Evolutionary conservation across 2,797 vertebrate species (phyloP).

Genomic region (Acridotheres tristis): DNA sequence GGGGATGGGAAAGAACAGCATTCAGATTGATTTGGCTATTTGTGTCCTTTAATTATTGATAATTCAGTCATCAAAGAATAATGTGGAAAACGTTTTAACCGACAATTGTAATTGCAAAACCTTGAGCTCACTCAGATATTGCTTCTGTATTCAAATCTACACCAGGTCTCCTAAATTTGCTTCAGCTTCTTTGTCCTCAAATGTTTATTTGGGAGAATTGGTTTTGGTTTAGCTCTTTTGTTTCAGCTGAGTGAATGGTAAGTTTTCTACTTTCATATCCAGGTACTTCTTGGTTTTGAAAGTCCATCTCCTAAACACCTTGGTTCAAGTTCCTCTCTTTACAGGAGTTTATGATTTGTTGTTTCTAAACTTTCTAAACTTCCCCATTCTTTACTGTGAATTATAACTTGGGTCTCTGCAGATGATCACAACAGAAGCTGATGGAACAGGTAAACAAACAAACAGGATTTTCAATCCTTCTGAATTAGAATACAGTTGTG

Average conservation of each 20-base stretch:
- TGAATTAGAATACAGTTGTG: not conserved
- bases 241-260: not conserved
- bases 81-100: not conserved
- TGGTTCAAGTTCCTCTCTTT: not conserved
- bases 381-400: not conserved
- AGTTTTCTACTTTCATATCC: not conserved
- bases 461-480: not conserved
- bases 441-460: not conserved
- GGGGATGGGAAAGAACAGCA: not conserved
- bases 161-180: not conserved
- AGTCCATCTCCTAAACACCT: not conserved
- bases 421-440: not conserved
- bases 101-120: not conserved
- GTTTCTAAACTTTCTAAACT: not conserved
- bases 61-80: not conserved
- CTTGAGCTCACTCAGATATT: constrained; percentile 9
- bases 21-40: not conserved
- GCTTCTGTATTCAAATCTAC: not conserved
- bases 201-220: not conserved
- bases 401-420: not conserved
- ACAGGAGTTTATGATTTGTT: not conserved
- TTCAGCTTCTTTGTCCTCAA: not conserved
- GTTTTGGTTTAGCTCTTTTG: constrained; percentile 5
- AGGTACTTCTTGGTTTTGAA: not conserved
- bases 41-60: not conserved